Evolutionary conservation across 2,888 invertebrate species (phyloP), one percentile per base, ranked within the genome.

Genomic region (Pyrochroa serraticornis): DNA sequence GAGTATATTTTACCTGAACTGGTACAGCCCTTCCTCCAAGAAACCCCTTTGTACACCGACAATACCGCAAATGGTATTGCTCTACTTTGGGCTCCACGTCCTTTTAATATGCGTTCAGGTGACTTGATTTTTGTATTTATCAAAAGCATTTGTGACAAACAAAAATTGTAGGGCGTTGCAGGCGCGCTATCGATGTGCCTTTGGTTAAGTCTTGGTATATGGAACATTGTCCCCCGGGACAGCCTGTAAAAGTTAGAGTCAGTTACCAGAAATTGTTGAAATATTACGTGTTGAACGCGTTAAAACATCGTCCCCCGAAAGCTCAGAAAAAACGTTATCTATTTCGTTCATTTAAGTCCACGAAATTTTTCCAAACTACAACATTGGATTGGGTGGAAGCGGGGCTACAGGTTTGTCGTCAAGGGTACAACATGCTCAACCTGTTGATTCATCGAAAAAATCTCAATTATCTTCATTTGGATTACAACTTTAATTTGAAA

Each of bases 301-400:
- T 99, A 51, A 98, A 99, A 77, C 98, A 99, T 78, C 85, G 97
- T 61, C 92, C 95, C 39, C 99, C 99, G 0, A 99, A 99, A 78
- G 93, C 99, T 7, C 99, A 99, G 79, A 99, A 99, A 81, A 97
- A 98, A 76, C 87, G 98, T 57, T 97, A 97, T 75, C 82, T 99
- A 41, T 99, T 99, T 87, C 89, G 98, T 31, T 99, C 99, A 0
- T 99, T 99, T 82, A 99, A 99, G 80, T 94, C 97, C 0, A 99
- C 99, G 0, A 99, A 99, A 80, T 99, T 99, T 83, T 99, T 99
- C 85, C 98, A 99, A 88, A 96, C 96, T 0, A 99, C 99, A 0
- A 97, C 97, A 0, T 82, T 99, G 67, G 99, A 99, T 81, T 99
- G 99, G 99, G 99, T 99, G 1, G 99, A 99, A 81, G 97, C 97